These are phyloP conservation scores for Petroica traversi DNA, from an alignment of 2,113 vertebrate species.

Conservation along the genomic window DNA sequence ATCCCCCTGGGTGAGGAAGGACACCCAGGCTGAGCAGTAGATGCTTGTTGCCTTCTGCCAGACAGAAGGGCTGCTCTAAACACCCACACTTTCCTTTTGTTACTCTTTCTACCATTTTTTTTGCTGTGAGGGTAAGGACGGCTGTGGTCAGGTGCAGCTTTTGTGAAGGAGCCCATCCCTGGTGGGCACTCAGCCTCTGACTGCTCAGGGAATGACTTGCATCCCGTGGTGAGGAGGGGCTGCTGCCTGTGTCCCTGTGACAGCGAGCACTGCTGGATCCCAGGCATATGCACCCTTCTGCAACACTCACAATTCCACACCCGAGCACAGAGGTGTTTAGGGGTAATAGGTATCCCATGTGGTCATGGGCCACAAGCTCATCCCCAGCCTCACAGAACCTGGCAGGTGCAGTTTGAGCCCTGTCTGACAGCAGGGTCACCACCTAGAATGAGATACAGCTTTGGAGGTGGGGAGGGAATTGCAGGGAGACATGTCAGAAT, in stretches of 20 bases:
- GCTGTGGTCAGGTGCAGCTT: background rate
- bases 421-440: background rate
- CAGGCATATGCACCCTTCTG: rapidly evolving
- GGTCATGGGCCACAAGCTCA: background rate
- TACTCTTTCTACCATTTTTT: background rate
- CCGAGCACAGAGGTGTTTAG: background rate
- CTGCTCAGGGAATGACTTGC: background rate
- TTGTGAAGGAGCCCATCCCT: background rate
- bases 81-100: background rate
- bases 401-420: rapidly evolving
- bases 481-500: background rate
- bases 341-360: rapidly evolving
- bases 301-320: background rate
- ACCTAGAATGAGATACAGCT: rapidly evolving
- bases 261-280: background rate
- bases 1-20: no score
- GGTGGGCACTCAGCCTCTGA: background rate
- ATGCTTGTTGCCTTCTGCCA: background rate
- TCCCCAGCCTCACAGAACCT: background rate
- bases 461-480: background rate
- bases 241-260: background rate
- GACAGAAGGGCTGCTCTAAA: background rate
- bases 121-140: background rate
- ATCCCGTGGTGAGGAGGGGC: rapidly evolving
- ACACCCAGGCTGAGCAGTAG: background rate